Evolutionary conservation across 2,797 vertebrate genomes (phyloP).

Genomic region (Nasua narica): DNA sequence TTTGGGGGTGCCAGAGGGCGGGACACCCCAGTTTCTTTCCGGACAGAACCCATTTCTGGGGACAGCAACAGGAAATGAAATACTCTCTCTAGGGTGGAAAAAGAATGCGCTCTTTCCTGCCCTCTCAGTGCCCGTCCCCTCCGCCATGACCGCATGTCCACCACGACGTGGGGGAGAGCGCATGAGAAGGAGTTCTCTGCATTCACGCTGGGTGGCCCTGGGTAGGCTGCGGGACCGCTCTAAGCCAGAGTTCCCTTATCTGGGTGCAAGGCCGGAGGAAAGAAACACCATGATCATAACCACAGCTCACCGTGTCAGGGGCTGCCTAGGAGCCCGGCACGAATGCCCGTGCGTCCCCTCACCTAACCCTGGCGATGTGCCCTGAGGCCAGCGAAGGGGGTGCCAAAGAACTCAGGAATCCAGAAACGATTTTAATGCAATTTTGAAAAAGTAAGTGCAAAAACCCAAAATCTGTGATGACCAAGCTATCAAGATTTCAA

Average conservation of each 20-base stretch:
- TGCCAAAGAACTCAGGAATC: background rate
- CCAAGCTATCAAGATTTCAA: background rate
- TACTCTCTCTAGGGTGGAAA: background rate
- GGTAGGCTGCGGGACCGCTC: background rate
- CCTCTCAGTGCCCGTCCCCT: fast-evolving
- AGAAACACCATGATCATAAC: fast-evolving
- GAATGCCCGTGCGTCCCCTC: fast-evolving
- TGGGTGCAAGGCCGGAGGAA: fast-evolving
- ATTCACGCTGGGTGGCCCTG: background rate
- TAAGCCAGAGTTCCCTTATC: background rate
- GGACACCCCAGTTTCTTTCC: background rate
- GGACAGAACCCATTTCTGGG: background rate
- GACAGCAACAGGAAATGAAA: background rate
- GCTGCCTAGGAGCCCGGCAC: fast-evolving
- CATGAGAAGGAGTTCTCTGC: background rate
- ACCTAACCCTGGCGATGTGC: fast-evolving
- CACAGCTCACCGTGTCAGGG: fast-evolving
- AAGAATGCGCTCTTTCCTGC: background rate
- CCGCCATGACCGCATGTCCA: background rate
- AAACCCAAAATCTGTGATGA: background rate
- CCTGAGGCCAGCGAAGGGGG: background rate
- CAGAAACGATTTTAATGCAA: background rate
- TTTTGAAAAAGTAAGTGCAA: background rate
- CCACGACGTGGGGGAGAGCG: background rate
- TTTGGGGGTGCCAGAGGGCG: background rate